These are phyloP conservation scores for Leptopilina drosophilae DNA, from an alignment of 2,888 invertebrate genomes.

Conservation along the genomic window DNA sequence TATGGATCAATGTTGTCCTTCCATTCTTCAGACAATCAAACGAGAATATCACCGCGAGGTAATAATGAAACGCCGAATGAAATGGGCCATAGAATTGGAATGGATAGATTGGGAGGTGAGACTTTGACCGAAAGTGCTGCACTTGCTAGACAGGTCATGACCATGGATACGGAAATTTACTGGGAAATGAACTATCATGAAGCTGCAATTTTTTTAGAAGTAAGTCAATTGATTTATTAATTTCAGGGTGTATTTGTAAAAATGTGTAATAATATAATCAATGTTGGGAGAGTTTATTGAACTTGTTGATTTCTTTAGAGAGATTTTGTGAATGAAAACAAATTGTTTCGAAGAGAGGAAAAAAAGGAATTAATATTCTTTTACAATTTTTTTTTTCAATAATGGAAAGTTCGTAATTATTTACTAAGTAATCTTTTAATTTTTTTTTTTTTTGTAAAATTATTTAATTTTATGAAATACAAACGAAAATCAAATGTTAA, in stretches of 20 bases:
- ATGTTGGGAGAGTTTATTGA: neutral
- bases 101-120: slow-evolving; percentile 58
- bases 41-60: slow-evolving; percentile 62
- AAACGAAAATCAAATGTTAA: no score
- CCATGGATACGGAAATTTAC: slow-evolving; percentile 77
- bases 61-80: slow-evolving; percentile 65
- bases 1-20: slow-evolving; percentile 76
- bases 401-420: no score
- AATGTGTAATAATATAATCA: neutral
- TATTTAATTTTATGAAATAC: no score
- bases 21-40: slow-evolving; percentile 70
- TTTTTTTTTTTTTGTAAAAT: neutral
- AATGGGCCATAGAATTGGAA: slow-evolving; percentile 61
- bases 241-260: no score
- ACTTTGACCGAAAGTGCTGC: slow-evolving; percentile 68
- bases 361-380: neutral
- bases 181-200: slow-evolving; percentile 96
- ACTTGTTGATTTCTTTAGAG: neutral
- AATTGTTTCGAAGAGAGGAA: neutral
- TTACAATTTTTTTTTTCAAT: neutral
- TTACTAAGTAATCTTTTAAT: neutral
- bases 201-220: slow-evolving; percentile 92
- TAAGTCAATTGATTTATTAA: slow-evolving; percentile 66
- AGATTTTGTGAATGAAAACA: neutral
- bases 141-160: slow-evolving; percentile 64